Percentiles rank a stretch among this genome's conserved stretches.
These are phyloP conservation scores for Emydocephalus ijimae DNA, from an alignment of 2,113 vertebrate genomes.

Conservation along the genomic window DNA sequence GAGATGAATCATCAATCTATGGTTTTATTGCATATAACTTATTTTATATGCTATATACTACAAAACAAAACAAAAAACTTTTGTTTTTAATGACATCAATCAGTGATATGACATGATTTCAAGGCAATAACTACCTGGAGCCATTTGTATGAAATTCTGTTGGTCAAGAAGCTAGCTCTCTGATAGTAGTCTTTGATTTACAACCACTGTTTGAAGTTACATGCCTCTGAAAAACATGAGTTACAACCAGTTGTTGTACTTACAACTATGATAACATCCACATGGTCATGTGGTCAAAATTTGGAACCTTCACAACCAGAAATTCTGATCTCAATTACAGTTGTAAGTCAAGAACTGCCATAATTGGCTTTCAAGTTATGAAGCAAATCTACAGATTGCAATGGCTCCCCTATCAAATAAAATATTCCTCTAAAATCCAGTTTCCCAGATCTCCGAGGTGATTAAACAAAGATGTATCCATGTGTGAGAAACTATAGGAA, in stretches of 20 bases:
- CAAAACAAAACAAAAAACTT: background rate
- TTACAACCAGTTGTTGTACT: background rate
- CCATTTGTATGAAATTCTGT: background rate
- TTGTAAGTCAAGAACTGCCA: background rate
- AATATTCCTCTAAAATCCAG: background rate
- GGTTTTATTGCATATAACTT: background rate
- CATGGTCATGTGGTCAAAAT: background rate
- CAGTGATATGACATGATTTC: background rate
- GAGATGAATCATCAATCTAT: background rate
- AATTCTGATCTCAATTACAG: background rate
- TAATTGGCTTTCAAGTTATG: background rate
- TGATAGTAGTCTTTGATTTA: background rate
- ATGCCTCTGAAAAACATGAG: background rate
- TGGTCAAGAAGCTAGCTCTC: background rate
- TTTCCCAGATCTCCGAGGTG: background rate
- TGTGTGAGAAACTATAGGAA: background rate
- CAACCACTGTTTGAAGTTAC: background rate
- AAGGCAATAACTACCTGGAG: background rate
- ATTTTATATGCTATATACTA: background rate
- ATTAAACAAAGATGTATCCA: background rate
- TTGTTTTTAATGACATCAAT: background rate
- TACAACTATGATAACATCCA: background rate
- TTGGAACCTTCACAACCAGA: background rate
- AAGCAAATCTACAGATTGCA: background rate
- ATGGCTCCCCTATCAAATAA: background rate